phyloP scores from a whole-genome alignment of 2,113 vertebrate genomes.

The Madoqua kirkii region DNA sequence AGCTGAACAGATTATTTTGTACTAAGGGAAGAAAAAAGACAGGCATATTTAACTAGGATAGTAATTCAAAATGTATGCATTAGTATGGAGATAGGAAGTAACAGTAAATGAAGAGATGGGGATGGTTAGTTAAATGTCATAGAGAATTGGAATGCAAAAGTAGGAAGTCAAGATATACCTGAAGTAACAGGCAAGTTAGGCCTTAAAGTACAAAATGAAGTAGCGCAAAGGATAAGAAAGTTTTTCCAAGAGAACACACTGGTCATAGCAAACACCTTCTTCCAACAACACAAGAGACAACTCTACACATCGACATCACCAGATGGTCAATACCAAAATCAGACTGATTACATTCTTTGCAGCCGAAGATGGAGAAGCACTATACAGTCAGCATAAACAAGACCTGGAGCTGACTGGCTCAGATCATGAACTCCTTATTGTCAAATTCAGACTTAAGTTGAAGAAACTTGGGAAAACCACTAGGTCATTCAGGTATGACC shows the following conservation, averaged over 20 bases:
- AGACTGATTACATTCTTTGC: background rate
- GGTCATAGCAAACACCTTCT: background rate
- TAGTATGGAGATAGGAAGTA: background rate
- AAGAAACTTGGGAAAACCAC: background rate
- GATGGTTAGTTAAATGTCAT: background rate
- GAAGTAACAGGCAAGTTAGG: background rate
- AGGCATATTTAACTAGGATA: background rate
- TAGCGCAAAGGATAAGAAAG: background rate
- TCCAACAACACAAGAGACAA: background rate
- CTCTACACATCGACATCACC: background rate
- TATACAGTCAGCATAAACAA: background rate
- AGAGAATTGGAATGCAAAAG: background rate
- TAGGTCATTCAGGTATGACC: background rate
- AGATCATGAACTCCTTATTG: background rate
- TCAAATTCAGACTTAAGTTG: background rate
- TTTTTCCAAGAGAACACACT: background rate
- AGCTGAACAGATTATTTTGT: background rate
- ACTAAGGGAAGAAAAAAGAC: background rate
- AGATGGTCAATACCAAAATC: background rate
- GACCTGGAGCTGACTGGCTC: background rate
- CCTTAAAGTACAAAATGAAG: background rate
- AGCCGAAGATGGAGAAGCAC: background rate
- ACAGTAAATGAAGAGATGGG: background rate
- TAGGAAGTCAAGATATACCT: background rate
- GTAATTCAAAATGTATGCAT: background rate